Conservation (phyloP, 2,797 vertebrate species). For the Lerista edwardsae region DNA sequence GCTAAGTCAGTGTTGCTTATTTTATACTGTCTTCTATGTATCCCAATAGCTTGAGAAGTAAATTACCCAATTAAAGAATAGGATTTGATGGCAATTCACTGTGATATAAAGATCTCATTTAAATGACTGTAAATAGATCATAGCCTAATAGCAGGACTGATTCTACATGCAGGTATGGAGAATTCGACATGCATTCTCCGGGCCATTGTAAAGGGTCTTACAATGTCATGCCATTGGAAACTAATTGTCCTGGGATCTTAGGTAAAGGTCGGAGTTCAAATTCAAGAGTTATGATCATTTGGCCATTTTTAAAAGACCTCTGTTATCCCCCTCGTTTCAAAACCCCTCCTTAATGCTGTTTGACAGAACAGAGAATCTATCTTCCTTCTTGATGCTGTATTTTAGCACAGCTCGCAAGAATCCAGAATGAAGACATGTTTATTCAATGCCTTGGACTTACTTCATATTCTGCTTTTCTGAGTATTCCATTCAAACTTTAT, state of each 20-base stretch:
- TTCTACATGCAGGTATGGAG: conserved; percentile 45
- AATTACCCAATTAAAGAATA: conserved; percentile 49
- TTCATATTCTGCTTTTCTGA: neutral
- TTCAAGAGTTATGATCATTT: conserved; percentile 11
- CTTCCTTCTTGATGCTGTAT: conserved; percentile 6
- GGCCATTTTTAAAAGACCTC: conserved; percentile 28
- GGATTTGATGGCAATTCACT: conserved; percentile 60
- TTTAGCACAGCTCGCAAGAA: neutral
- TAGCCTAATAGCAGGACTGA: conserved; percentile 50
- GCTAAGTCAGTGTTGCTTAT: conserved; percentile 64
- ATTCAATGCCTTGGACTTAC: neutral
- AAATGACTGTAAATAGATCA: conserved; percentile 31
- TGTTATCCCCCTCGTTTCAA: neutral
- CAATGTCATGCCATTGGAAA: conserved; percentile 44
- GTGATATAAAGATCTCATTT: conserved; percentile 58
- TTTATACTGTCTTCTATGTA: conserved; percentile 60
- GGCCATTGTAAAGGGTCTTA: conserved; percentile 24
- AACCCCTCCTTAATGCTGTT: neutral
- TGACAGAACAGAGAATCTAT: conserved; percentile 3
- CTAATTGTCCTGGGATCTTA: conserved; percentile 11
- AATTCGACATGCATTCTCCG: conserved; percentile 39
- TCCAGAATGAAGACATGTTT: neutral
- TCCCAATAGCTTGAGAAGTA: conserved; percentile 59
- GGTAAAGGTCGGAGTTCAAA: conserved; percentile 31
- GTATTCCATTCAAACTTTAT: too few species aligned